Evolutionary conservation across 2,888 invertebrate genomes (phyloP).

Genomic region (Caenorhabditis sp.): DNA sequence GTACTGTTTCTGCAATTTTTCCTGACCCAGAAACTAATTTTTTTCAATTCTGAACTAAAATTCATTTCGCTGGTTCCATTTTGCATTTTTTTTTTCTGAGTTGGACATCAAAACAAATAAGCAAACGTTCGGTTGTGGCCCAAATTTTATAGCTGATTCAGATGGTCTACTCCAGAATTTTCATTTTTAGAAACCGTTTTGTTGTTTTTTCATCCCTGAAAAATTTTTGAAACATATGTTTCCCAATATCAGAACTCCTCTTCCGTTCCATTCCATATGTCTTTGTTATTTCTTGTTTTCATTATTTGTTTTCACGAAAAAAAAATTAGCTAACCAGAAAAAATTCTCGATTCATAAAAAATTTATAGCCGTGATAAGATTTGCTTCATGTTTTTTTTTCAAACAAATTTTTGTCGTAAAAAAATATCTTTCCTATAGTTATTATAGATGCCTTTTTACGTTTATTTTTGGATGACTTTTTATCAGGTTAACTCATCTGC

Average conservation of each 20-base stretch:
- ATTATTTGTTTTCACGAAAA: background rate
- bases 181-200: background rate
- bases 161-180: too few relatives aligned
- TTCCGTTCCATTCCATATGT: background rate
- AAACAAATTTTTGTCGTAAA: background rate
- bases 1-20: too few relatives aligned
- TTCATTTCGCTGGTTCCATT: too few relatives aligned
- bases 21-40: too few relatives aligned
- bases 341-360: background rate
- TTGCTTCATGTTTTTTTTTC: background rate
- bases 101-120: too few relatives aligned
- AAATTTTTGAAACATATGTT: background rate
- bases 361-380: background rate
- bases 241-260: background rate
- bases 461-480: slow-evolving; percentile 8
- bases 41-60: too few relatives aligned
- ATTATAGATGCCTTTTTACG: too few relatives aligned
- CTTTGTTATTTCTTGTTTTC: background rate
- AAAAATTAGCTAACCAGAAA: background rate
- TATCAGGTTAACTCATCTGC: slow-evolving; percentile 41
- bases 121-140: too few relatives aligned
- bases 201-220: background rate
- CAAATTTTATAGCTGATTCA: too few relatives aligned
- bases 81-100: too few relatives aligned
- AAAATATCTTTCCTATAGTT: background rate